Evolutionary conservation across 2,797 vertebrate species (phyloP).

Genomic region (Gallinago nigripennis): DNA sequence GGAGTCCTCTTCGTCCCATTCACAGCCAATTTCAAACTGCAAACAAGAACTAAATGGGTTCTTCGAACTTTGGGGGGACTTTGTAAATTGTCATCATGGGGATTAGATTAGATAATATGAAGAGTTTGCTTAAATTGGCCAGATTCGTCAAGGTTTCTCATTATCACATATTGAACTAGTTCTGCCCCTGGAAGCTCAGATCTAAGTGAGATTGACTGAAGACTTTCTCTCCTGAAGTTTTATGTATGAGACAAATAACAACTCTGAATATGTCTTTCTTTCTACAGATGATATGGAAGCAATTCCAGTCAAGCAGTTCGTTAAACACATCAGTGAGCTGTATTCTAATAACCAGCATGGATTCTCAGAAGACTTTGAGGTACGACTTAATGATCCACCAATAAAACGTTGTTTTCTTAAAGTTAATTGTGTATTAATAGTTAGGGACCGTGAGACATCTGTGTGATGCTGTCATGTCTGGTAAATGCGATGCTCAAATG

Average conservation of each 20-base stretch:
- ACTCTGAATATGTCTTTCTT: conserved; percentile 37
- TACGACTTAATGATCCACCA: conserved; percentile 69
- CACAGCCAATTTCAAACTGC: not conserved
- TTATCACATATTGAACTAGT: not conserved
- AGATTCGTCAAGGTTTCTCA: conserved; percentile 3
- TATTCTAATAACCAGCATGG: conserved; percentile 96
- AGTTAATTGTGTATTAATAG: conserved; percentile 33
- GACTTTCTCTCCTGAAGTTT: not conserved
- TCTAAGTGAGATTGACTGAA: not conserved
- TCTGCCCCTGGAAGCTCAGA: not conserved
- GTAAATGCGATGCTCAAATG: not conserved
- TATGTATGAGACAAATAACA: conserved; percentile 1
- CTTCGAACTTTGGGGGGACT: not conserved
- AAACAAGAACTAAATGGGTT: not conserved
- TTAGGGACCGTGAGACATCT: not conserved
- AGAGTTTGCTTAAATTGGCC: not conserved
- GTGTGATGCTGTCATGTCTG: not conserved
- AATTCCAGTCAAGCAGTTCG: conserved; percentile 93
- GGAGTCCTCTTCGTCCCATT: not conserved
- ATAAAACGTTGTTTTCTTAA: conserved; percentile 13
- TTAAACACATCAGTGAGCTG: conserved; percentile 95
- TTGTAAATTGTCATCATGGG: not conserved
- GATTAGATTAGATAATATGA: not conserved
- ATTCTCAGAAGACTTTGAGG: conserved; percentile 97
- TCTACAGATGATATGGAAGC: conserved; percentile 96